Conservation (phyloP, 2,888 invertebrate genomes). For the Microchrysa polita region DNA sequence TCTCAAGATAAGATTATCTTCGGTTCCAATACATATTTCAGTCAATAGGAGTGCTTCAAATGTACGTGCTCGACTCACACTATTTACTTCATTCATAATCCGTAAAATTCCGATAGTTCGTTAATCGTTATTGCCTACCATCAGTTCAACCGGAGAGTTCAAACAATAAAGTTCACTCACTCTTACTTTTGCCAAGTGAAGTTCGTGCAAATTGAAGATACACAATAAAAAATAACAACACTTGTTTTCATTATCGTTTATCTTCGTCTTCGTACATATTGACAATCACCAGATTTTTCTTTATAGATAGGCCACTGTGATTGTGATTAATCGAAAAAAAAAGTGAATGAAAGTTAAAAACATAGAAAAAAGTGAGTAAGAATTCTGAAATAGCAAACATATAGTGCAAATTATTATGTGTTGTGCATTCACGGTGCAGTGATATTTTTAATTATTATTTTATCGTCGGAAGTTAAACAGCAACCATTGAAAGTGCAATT, state of each 20-base stretch:
- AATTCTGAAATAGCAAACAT: too few relatives aligned
- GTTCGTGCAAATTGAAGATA: neutral
- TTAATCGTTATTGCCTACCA: slow-evolving; percentile 15
- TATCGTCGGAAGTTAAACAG: neutral
- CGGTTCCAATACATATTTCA: neutral
- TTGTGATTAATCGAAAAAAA: neutral
- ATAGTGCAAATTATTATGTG: neutral
- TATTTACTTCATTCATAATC: slow-evolving; percentile 5
- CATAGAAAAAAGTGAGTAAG: neutral
- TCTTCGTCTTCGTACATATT: neutral
- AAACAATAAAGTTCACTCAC: neutral
- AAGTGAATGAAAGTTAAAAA: neutral
- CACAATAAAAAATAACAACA: neutral
- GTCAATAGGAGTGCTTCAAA: neutral
- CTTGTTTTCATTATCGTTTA: neutral
- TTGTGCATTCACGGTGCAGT: neutral
- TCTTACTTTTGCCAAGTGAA: neutral
- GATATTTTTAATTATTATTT: neutral
- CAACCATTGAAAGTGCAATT: neutral
- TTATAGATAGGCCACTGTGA: slow-evolving; percentile 16
- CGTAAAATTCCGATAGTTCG: slow-evolving; percentile 11
- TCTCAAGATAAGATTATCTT: slow-evolving; percentile 32
- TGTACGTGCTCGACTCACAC: too few relatives aligned
- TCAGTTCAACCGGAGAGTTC: neutral
- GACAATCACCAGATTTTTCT: neutral